A percentile compares a stretch with the other conserved stretches of the same genome.
Evolutionary conservation across 2,888 invertebrate genomes (phyloP).

Genomic region (Ophion ellenae): DNA sequence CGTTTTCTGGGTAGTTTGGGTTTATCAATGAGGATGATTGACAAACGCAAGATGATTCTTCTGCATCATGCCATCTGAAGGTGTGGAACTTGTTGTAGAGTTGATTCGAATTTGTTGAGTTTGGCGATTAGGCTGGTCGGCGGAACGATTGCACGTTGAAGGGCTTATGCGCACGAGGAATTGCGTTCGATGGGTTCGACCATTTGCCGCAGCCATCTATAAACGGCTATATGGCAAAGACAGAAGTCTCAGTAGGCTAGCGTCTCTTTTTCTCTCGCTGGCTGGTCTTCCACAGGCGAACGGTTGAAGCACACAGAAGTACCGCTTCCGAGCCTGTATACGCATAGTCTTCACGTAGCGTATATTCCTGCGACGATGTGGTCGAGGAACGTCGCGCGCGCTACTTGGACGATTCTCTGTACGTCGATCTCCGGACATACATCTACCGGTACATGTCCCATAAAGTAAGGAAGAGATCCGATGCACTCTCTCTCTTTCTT

Average conservation of each 20-base stretch:
- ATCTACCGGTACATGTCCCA: conserved; percentile 42
- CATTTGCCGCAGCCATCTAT: conserved; percentile 65
- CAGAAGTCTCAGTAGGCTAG: conserved; percentile 56
- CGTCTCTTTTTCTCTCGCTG: conserved; percentile 19
- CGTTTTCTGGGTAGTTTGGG: too few relatives aligned
- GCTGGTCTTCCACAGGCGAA: conserved; percentile 34
- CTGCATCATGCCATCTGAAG: not conserved
- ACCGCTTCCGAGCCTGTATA: conserved; percentile 72
- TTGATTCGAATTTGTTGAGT: not conserved
- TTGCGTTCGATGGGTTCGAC: conserved; percentile 39
- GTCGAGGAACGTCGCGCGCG: conserved; percentile 52
- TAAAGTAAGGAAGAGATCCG: conserved; percentile 42
- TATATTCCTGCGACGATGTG: conserved; percentile 47
- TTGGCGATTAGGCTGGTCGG: not conserved
- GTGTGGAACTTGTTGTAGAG: not conserved
- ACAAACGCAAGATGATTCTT: not conserved
- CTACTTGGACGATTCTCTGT: conserved; percentile 47
- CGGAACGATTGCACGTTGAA: not conserved
- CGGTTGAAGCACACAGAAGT: conserved; percentile 64
- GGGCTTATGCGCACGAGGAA: not conserved
- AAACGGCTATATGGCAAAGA: conserved; percentile 57
- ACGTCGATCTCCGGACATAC: conserved; percentile 29
- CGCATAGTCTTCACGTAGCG: conserved; percentile 46
- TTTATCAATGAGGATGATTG: too few relatives aligned
- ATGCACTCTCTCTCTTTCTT: not conserved